Conservation (phyloP, 2,797 vertebrate species). For the Iguana delicatissima region DNA sequence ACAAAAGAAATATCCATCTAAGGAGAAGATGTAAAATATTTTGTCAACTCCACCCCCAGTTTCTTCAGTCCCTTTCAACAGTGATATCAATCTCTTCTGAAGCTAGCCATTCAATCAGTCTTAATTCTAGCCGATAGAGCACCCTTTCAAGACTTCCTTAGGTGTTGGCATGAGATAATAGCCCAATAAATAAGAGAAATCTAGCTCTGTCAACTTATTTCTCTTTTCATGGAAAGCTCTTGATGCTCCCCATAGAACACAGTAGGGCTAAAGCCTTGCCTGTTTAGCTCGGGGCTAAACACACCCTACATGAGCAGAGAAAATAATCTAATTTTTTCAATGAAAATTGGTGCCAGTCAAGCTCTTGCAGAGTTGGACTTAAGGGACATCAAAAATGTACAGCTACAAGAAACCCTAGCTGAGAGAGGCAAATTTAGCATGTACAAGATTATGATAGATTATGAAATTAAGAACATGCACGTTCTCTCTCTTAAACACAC, state of each 20-base stretch:
- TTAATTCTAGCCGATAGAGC: constrained; percentile 67
- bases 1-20: background rate
- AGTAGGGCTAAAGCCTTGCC: constrained; percentile 72
- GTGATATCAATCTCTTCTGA: constrained; percentile 64
- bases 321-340: constrained; percentile 80
- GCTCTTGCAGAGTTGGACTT: constrained; percentile 66
- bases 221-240: constrained; percentile 61
- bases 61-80: constrained; percentile 55
- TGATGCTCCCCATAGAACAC: constrained; percentile 69
- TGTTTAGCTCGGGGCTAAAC: constrained; percentile 82
- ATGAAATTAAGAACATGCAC: constrained; percentile 38
- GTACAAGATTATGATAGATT: constrained; percentile 55
- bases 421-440: constrained; percentile 37
- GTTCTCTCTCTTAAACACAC: background rate
- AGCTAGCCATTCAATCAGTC: constrained; percentile 67
- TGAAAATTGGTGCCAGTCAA: constrained; percentile 81
- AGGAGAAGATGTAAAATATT: background rate
- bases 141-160: constrained; percentile 69
- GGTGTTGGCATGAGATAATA: constrained; percentile 69
- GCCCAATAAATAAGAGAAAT: constrained; percentile 68
- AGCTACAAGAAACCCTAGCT: constrained; percentile 52
- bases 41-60: background rate
- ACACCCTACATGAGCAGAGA: constrained; percentile 74
- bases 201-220: constrained; percentile 55
- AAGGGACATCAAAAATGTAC: constrained; percentile 65